Percentiles rank a stretch among this genome's conserved stretches.
phyloP scores from a whole-genome alignment of 1,140 invertebrate species.

The Platyscapa corneri region DNA sequence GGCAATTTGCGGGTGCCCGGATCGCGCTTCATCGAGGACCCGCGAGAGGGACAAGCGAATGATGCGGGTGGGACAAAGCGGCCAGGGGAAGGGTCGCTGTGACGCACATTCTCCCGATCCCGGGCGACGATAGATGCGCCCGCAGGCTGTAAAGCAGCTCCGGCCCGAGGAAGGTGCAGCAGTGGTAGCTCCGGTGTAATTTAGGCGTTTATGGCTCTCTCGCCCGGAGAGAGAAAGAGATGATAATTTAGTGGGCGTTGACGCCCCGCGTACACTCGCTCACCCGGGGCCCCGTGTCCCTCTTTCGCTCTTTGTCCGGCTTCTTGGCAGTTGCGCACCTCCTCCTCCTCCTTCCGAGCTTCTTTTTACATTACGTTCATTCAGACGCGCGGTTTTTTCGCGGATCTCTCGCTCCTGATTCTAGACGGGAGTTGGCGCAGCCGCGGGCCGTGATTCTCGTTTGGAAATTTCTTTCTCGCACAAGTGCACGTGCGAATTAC shows the following conservation, averaged over 20 bases:
- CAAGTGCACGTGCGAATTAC: too few species aligned
- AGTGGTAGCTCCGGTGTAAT: constrained; percentile 65
- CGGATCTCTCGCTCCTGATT: neutral
- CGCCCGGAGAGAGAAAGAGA: constrained; percentile 62
- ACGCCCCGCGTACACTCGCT: constrained; percentile 3
- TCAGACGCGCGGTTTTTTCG: neutral
- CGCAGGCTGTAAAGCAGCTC: constrained; percentile 20
- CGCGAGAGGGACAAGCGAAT: neutral
- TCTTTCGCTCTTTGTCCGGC: neutral
- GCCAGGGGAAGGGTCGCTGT: neutral
- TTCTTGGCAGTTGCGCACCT: neutral
- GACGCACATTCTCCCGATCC: constrained; percentile 26
- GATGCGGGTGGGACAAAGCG: too few species aligned
- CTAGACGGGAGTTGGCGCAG: too few species aligned
- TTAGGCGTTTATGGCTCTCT: constrained; percentile 68
- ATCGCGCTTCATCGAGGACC: too few species aligned
- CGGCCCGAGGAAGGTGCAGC: constrained; percentile 50
- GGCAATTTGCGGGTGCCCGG: too few species aligned
- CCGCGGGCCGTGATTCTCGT: neutral
- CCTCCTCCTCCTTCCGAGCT: neutral
- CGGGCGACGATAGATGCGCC: constrained; percentile 40
- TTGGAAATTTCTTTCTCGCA: neutral
- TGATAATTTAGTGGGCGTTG: constrained; percentile 72
- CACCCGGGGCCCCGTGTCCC: neutral
- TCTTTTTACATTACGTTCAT: constrained; percentile 15